Base-by-base conservation (phyloP, 2,113 vertebrate genomes). In the Ammodytes marinus region DNA sequence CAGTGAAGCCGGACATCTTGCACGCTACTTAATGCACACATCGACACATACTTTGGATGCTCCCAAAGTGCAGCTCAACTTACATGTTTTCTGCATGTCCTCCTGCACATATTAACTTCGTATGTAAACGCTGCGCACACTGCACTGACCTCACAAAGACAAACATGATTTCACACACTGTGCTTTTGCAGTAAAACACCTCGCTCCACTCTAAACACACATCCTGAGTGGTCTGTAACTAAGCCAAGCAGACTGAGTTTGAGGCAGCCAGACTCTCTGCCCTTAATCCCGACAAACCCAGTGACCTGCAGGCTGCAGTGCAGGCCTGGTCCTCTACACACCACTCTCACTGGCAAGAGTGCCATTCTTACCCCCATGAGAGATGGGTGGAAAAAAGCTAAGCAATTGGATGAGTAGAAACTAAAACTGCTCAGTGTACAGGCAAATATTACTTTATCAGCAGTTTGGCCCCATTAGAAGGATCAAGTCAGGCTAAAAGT, bases 221-320 rank as follows among this genome's bases (percentile, higher is more conserved):
- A 85, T 87, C 69, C 79, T 72, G 77, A 84, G 70, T 65, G 79
- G 74, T 86, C 74, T 87, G 84, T 88, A 86, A 88, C 82, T 63
- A 84, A 87, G 64, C 86, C 84, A 83, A 82, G 83, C 52, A 85
- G 89, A 91, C 84, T 53, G 72, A 83, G 79, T 59, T 27, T 39
- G 42, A 53, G 71, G 82, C 78, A 78, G 83, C 86, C 87, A 88
- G 86, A 84, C 82, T 78, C 78, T 69, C 65, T 47, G 19, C 76
- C 27, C 86, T 85, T 86, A 93, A 89, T 93, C 89, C 86, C 71
- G 81, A 89, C 83, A 93, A 94, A 93, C 91, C 63, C 87, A 74
- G 47, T 91, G 93, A 93, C 93, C 93, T 87, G 77, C 67, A 53
- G 69, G 14, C 85, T 85, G 74, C 42, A 77, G 59, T 4, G 9